Conservation (phyloP, 1,140 invertebrate species). For the Vanessa atalanta region DNA sequence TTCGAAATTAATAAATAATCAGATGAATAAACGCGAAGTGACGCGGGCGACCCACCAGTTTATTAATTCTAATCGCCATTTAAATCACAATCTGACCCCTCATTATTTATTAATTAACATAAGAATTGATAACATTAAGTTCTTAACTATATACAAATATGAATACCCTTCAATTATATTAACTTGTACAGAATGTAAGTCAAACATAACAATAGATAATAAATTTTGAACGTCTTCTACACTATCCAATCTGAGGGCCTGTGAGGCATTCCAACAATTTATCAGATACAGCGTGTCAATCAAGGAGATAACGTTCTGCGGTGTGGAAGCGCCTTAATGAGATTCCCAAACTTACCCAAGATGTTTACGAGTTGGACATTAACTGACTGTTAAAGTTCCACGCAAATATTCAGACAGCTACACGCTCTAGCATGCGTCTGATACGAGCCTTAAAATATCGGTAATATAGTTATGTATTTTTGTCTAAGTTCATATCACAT, state of each 20-base stretch:
- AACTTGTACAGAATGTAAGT: background rate
- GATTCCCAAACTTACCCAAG: slow-evolving; percentile 21
- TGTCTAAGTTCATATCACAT: no score
- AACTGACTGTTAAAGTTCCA: slow-evolving; percentile 17
- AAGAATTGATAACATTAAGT: no score
- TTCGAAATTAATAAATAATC: no score
- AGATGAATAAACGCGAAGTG: no score
- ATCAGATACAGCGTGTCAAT: slow-evolving; percentile 22
- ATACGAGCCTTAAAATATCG: background rate
- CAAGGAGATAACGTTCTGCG: slow-evolving; percentile 25
- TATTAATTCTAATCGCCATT: no score
- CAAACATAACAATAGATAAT: background rate
- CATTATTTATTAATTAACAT: no score
- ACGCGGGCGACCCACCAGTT: no score
- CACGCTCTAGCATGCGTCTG: background rate
- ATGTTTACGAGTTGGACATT: slow-evolving; percentile 20
- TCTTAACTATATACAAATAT: no score
- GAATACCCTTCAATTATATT: no score
- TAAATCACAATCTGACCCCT: no score
- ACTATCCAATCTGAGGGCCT: background rate
- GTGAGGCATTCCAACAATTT: slow-evolving; percentile 14
- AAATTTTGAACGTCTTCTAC: background rate
- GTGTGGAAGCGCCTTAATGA: slow-evolving; percentile 24
- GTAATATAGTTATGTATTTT: background rate
- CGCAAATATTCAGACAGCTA: slow-evolving; percentile 1